Conservation (phyloP, 2,888 invertebrate species). For the Toxonevra muliebris region DNA sequence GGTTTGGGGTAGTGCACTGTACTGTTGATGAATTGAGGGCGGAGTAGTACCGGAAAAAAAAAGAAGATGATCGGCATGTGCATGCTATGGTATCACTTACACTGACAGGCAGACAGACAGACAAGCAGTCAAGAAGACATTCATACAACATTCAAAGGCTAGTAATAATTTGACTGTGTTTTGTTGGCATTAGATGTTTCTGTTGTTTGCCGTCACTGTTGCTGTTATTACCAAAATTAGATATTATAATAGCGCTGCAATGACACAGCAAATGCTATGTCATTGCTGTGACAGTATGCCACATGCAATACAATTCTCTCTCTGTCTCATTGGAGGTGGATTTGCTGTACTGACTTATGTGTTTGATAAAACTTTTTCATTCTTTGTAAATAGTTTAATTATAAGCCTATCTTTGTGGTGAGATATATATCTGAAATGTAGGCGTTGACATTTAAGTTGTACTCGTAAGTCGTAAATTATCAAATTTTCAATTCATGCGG, state of each 20-base stretch:
- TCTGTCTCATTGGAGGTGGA: no score
- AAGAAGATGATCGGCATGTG: slow-evolving; percentile 9
- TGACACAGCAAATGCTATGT: slow-evolving; percentile 16
- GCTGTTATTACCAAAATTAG: background rate
- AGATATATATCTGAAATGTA: no score
- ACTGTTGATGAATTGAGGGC: slow-evolving; percentile 20
- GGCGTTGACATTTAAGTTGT: no score
- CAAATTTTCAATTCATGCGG: background rate
- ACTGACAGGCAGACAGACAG: slow-evolving; percentile 28
- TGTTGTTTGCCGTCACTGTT: no score
- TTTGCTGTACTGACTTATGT: no score
- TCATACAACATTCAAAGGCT: background rate
- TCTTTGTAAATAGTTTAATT: no score
- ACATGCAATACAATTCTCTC: slow-evolving; percentile 5
- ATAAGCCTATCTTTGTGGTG: no score
- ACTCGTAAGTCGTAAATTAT: no score
- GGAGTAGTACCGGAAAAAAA: slow-evolving; percentile 20
- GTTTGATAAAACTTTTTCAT: no score
- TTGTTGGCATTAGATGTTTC: no score
- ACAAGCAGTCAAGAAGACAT: slow-evolving; percentile 16
- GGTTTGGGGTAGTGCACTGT: slow-evolving; percentile 24
- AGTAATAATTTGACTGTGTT: no score
- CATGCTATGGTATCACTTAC: slow-evolving; percentile 9
- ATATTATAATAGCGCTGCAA: background rate
- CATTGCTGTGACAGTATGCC: slow-evolving; percentile 28